Conservation (phyloP, 2,113 vertebrate species). For the Rhegmatorhina hoffmannsi region DNA sequence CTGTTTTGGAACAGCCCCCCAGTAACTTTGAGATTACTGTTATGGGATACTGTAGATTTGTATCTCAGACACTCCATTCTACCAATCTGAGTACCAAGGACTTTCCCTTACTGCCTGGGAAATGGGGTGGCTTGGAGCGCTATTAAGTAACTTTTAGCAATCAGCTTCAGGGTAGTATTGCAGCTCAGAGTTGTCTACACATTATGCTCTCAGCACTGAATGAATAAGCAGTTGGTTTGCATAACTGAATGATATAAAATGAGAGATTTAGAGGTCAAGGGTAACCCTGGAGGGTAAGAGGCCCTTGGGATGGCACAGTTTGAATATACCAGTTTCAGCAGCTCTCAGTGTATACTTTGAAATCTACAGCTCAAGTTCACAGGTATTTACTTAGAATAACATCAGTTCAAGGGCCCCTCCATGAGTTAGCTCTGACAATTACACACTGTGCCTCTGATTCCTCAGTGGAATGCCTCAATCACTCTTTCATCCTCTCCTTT, state of each 20-base stretch:
- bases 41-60: accelerated
- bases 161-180: neutral
- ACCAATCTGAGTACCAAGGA: neutral
- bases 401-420: neutral
- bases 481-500: neutral
- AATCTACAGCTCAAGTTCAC: neutral
- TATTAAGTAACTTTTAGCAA: neutral
- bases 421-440: neutral
- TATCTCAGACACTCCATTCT: neutral
- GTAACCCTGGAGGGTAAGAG: neutral
- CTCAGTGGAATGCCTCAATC: neutral
- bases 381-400: neutral
- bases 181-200: neutral
- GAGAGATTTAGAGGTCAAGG: neutral
- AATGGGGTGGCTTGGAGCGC: neutral
- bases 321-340: neutral
- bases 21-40: neutral
- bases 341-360: neutral
- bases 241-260: neutral
- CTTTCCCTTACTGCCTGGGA: neutral
- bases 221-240: neutral
- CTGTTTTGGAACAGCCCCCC: neutral
- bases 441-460: neutral
- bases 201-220: neutral
- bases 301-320: neutral